A percentile compares a stretch with the other conserved stretches of the same genome.
Evolutionary conservation across 37 sponge, comb jelly and placozoan genomes (phyloP).

Genomic region (Amphimedon queenslandica): DNA sequence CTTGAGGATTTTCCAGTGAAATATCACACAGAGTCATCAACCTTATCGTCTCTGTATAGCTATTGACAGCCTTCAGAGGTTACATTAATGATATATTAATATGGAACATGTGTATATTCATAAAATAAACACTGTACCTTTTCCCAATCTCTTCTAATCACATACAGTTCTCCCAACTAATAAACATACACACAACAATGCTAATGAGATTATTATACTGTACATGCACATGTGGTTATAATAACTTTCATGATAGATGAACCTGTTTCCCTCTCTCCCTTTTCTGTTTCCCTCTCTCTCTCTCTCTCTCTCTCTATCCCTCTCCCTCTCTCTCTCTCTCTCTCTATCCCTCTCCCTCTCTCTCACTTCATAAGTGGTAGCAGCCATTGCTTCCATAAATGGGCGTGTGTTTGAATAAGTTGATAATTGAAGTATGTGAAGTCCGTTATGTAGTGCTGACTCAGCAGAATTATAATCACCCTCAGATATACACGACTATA

Average conservation of each 20-base stretch:
- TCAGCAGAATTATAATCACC: constrained; percentile 16
- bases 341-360: too few species aligned
- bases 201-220: not conserved
- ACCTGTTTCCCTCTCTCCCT: not conserved
- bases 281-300: not conserved
- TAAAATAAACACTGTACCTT: constrained; percentile 12
- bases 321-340: too few species aligned
- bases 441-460: constrained; percentile 22
- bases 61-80: constrained; percentile 25
- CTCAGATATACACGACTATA: not conserved
- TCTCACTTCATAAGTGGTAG: constrained; percentile 26
- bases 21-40: constrained; percentile 20
- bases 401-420: constrained; percentile 4
- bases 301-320: too few species aligned
- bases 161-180: constrained; percentile 32
- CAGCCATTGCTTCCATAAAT: constrained; percentile 39
- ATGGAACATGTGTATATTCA: not conserved
- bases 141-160: not conserved
- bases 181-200: not conserved
- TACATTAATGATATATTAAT: not conserved
- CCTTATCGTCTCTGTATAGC: constrained; percentile 36
- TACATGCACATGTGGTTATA: not conserved
- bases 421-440: constrained; percentile 6
- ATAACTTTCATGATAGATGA: not conserved
- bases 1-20: constrained; percentile 27